A percentile compares a stretch with the other conserved stretches of the same genome.
These are phyloP conservation scores for Dysmachus trigonus DNA, from an alignment of 2,888 invertebrate species.

Conservation along the genomic window DNA sequence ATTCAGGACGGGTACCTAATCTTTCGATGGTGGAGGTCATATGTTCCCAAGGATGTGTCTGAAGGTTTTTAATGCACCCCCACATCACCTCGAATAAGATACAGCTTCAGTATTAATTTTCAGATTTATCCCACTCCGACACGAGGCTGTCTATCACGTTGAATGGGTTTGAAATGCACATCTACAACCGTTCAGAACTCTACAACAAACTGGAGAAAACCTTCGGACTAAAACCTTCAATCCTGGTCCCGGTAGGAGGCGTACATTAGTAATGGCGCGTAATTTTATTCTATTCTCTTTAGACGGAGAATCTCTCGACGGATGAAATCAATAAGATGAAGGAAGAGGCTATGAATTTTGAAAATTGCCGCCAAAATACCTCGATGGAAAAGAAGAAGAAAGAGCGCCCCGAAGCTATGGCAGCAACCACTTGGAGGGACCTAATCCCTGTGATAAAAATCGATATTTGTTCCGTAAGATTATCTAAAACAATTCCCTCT, in stretches of 20 bases:
- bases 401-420: slow-evolving; percentile 79
- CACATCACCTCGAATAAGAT: background rate
- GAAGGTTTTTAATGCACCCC: slow-evolving; percentile 74
- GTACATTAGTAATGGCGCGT: background rate
- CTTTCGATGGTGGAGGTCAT: slow-evolving; percentile 98
- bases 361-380: slow-evolving; percentile 69
- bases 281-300: background rate
- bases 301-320: slow-evolving; percentile 68
- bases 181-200: slow-evolving; percentile 90
- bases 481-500: background rate
- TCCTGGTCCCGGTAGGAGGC: slow-evolving; percentile 69
- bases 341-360: slow-evolving; percentile 70
- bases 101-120: slow-evolving; percentile 56
- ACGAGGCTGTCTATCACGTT: slow-evolving; percentile 89
- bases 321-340: slow-evolving; percentile 68
- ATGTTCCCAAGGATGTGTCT: slow-evolving; percentile 92
- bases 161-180: slow-evolving; percentile 94
- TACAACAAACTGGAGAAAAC: slow-evolving; percentile 87
- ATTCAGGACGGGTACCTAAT: slow-evolving; percentile 97
- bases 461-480: slow-evolving; percentile 82
- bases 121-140: slow-evolving; percentile 95
- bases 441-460: slow-evolving; percentile 96
- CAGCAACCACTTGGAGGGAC: slow-evolving; percentile 92
- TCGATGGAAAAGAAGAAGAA: slow-evolving; percentile 62
- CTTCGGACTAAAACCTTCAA: slow-evolving; percentile 83